phyloP scores from a whole-genome alignment of 2,113 vertebrate genomes.

The Engystomops pustulosus region DNA sequence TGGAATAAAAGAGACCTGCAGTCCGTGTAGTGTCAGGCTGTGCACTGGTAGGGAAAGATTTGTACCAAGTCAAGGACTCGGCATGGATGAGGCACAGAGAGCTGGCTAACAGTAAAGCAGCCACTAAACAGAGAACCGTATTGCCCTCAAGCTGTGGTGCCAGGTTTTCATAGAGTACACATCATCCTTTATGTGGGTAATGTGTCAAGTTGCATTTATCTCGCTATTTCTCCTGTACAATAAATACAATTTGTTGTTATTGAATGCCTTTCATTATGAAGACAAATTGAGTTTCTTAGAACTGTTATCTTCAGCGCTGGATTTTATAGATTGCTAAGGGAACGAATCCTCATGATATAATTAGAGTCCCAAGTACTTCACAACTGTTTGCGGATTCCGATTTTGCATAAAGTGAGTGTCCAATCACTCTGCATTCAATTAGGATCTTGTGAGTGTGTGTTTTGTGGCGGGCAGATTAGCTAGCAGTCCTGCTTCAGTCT shows the following conservation, averaged over 20 bases:
- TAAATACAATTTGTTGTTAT: slow-evolving; percentile 56
- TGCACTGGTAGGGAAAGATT: slow-evolving; percentile 52
- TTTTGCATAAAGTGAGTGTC: slow-evolving; percentile 44
- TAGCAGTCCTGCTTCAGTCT: slow-evolving; percentile 22
- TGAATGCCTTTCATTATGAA: slow-evolving; percentile 53
- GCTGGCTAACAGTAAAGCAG: slow-evolving; percentile 32
- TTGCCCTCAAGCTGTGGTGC: slow-evolving; percentile 56
- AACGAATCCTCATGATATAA: slow-evolving; percentile 48
- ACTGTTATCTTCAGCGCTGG: slow-evolving; percentile 33
- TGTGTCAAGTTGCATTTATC: slow-evolving; percentile 57
- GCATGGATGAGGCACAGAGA: slow-evolving; percentile 43
- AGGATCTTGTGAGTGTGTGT: neutral
- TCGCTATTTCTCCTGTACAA: slow-evolving; percentile 51
- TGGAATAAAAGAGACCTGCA: slow-evolving; percentile 56
- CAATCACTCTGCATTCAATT: slow-evolving; percentile 46
- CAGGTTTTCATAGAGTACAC: slow-evolving; percentile 54
- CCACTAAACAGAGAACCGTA: slow-evolving; percentile 47
- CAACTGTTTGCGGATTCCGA: slow-evolving; percentile 12
- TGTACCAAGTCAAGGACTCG: slow-evolving; percentile 59
- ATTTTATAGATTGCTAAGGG: slow-evolving; percentile 47
- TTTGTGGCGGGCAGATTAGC: slow-evolving; percentile 17
- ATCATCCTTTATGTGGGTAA: slow-evolving; percentile 55
- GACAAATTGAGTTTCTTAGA: slow-evolving; percentile 35
- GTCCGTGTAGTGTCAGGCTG: slow-evolving; percentile 50
- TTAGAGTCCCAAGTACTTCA: slow-evolving; percentile 26